These are phyloP conservation scores for Hafferia zeledoni DNA, from an alignment of 2,797 vertebrate species.

Conservation along the genomic window DNA sequence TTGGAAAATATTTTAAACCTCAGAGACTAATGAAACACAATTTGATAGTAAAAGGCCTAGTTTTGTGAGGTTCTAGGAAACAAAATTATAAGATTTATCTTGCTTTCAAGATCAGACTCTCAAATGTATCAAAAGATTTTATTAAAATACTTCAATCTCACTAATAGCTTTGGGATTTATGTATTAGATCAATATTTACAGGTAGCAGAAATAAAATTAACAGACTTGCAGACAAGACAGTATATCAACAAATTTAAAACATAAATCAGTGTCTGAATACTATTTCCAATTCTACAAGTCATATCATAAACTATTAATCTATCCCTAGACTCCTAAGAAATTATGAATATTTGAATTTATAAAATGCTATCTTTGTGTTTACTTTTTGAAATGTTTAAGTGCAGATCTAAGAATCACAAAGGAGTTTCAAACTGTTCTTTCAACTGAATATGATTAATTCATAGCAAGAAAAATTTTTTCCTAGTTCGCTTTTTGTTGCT, in stretches of 20 bases:
- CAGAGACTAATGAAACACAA: background rate
- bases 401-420: background rate
- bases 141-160: background rate
- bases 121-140: background rate
- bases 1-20: background rate
- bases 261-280: background rate
- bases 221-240: background rate
- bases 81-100: background rate
- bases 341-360: background rate
- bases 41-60: background rate
- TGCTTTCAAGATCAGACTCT: background rate
- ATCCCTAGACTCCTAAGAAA: background rate
- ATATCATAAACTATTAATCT: background rate
- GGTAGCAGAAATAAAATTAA: background rate
- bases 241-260: background rate
- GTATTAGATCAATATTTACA: background rate
- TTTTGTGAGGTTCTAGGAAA: background rate
- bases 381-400: background rate
- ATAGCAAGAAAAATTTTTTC: background rate
- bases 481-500: background rate
- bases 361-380: background rate
- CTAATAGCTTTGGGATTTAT: background rate
- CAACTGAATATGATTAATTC: background rate
- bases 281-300: background rate
- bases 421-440: background rate